Conservation (phyloP, 1,140 invertebrate genomes). For the Drosophila micromelanica region DNA sequence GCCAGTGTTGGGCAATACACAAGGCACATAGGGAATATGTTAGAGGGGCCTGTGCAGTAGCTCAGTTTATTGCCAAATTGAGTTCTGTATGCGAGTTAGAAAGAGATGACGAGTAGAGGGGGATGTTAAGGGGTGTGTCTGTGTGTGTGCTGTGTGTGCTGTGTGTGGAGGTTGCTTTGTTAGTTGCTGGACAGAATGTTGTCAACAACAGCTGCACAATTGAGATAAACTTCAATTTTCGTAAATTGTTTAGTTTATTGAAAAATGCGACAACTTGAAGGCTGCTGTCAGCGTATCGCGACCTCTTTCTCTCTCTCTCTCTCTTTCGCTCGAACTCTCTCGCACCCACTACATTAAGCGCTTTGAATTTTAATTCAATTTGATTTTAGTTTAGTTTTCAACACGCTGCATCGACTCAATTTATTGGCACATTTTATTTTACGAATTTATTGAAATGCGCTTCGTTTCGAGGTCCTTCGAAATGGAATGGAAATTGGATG, state of each 20-base stretch:
- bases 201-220: conserved; percentile 83
- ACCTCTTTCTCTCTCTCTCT: not conserved
- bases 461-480: conserved; percentile 55
- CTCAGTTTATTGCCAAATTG: conserved; percentile 81
- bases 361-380: conserved; percentile 83
- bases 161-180: conserved; percentile 49
- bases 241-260: conserved; percentile 83
- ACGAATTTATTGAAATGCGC: conserved; percentile 71
- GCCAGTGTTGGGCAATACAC: conserved; percentile 1
- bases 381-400: conserved; percentile 72
- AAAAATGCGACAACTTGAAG: conserved; percentile 82
- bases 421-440: conserved; percentile 79
- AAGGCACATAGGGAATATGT: conserved; percentile 40
- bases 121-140: not conserved
- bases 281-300: conserved; percentile 32
- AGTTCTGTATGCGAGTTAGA: conserved; percentile 58
- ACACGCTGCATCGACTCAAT: conserved; percentile 49
- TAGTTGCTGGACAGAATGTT: conserved; percentile 66
- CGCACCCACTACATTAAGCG: conserved; percentile 54
- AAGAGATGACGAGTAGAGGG: not conserved
- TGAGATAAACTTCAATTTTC: conserved; percentile 83
- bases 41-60: conserved; percentile 39
- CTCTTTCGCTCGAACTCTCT: too few relatives aligned
- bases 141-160: conserved; percentile 3
- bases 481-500: conserved; percentile 50